Evolutionary conservation across 1,140 invertebrate species (phyloP), one percentile per base, ranked within the genome.

Genomic region (Mamestra configurata): DNA sequence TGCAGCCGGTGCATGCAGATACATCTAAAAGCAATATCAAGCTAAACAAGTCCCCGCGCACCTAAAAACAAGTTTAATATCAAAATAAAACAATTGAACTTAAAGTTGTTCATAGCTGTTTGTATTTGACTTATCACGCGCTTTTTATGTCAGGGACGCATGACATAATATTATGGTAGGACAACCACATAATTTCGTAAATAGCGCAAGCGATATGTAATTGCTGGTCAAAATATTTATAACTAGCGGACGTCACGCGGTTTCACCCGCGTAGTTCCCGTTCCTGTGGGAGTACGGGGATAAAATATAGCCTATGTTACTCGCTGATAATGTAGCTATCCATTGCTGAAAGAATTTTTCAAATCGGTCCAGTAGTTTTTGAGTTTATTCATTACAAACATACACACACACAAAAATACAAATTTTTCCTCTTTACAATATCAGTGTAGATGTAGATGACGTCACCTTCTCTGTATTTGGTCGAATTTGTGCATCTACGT

Each of bases 101-200:
- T 68, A 46, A 43, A 24, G 59, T 64, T 64, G 20, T 68, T 68
- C 46, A 68, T 46, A 46, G 64, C 40, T 6, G 13, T 22, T 68
- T 13, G 22, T 46, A 46, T 46, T 66, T 46, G 46, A 46, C 22
- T 46, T 43, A 15, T 46, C 15, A 35, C 13, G 18, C 10, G 4
- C 27, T 68, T 27, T 68, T 46, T 68, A 68, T 68, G 64, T 46
- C 64, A 68, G n/a, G 64, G 64, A 24, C 64, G 35, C 20, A 49
- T 68, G 64, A 46, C 40, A 68, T 68, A 68, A 68, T 68, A 43
- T 15, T 40, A 20, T 55, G 35, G 15, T 20, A 40, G 59, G 59
- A 37, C 35, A 7, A 20, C 27, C 35, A 35, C 27, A 13, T 22
- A 55, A 24, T 55, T 55, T 55, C 20, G 53, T 55, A 24, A 55